These are phyloP conservation scores for Macrosiphum euphorbiae DNA, from an alignment of 2,888 invertebrate genomes.

Conservation along the genomic window DNA sequence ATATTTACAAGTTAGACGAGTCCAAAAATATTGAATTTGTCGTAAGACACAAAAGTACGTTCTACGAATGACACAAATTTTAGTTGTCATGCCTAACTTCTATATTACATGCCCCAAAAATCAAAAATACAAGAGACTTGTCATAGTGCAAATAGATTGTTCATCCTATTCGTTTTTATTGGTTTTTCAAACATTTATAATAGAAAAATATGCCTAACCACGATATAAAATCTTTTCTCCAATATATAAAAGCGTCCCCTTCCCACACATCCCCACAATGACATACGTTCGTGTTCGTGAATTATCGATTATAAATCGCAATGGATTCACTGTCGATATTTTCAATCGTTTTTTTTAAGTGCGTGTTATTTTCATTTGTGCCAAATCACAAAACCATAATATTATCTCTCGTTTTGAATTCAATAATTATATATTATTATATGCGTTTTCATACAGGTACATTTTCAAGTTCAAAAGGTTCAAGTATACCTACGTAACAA, in stretches of 20 bases:
- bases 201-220: neutral
- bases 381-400: constrained; percentile 16
- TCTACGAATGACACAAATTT: neutral
- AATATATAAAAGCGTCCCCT: neutral
- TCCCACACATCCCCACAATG: neutral
- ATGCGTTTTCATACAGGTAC: neutral
- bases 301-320: neutral
- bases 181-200: neutral
- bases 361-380: neutral
- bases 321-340: neutral
- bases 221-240: neutral
- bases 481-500: neutral
- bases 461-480: constrained; percentile 35
- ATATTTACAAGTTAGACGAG: constrained; percentile 16
- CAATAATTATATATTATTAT: neutral
- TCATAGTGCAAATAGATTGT: neutral
- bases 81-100: neutral
- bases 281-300: neutral
- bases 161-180: neutral
- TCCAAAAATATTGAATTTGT: neutral
- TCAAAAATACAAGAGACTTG: neutral
- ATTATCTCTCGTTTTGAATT: neutral
- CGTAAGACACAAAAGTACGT: neutral
- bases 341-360: neutral
- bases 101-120: neutral